Evolutionary conservation across 2,888 invertebrate species (phyloP).

Genomic region (Xestia ashworthii): DNA sequence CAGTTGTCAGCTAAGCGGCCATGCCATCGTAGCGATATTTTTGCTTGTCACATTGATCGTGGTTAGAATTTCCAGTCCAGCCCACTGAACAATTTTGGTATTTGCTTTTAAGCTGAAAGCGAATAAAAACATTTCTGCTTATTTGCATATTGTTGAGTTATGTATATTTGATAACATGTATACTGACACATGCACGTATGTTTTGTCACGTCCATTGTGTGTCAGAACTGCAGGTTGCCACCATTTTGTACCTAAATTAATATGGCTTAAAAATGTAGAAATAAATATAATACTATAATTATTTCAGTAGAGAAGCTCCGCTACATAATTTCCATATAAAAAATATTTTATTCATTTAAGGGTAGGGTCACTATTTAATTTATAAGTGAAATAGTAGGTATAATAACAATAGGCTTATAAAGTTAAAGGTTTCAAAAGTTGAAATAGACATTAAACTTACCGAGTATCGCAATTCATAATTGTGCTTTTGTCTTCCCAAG

Average conservation of each 20-base stretch:
- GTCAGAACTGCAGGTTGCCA: slow-evolving; percentile 21
- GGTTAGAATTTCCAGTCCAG: slow-evolving; percentile 38
- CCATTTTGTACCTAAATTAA: neutral
- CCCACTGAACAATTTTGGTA: slow-evolving; percentile 37
- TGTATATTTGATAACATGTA: slow-evolving; percentile 4
- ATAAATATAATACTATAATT: neutral
- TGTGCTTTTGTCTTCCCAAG: neutral
- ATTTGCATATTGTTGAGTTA: slow-evolving; percentile 37
- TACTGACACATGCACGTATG: neutral
- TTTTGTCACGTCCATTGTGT: slow-evolving; percentile 23
- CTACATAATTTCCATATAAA: neutral
- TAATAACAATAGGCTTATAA: neutral
- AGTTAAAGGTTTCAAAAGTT: neutral
- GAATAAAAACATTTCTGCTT: slow-evolving; percentile 28
- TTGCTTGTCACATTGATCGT: slow-evolving; percentile 48
- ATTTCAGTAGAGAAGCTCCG: neutral
- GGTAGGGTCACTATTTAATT: neutral
- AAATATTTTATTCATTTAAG: neutral
- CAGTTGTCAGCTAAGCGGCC: slow-evolving; percentile 12
- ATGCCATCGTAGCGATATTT: slow-evolving; percentile 27
- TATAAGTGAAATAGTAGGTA: neutral
- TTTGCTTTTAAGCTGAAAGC: slow-evolving; percentile 41
- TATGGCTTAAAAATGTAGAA: neutral
- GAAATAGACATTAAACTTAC: neutral
- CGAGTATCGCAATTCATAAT: neutral